Percentiles rank a stretch among this genome's conserved stretches.
These are phyloP conservation scores for Unio pictorum DNA, from an alignment of 2,888 invertebrate species.

Conservation along the genomic window DNA sequence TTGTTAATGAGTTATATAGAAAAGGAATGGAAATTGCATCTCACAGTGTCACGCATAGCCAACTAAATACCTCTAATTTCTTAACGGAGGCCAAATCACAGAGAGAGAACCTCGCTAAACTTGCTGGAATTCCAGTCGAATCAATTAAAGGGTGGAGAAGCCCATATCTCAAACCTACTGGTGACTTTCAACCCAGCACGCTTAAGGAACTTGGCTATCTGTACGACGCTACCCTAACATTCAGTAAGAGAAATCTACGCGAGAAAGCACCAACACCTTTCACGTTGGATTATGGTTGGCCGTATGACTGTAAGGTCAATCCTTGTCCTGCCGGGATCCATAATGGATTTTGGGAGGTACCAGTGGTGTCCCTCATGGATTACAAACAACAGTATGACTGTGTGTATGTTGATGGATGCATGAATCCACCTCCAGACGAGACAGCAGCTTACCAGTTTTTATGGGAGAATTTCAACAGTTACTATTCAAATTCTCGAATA, in stretches of 20 bases:
- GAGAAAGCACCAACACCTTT: conserved; percentile 78
- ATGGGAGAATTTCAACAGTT: conserved; percentile 83
- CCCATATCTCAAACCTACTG: conserved; percentile 59
- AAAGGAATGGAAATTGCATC: conserved; percentile 59
- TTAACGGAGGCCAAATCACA: conserved; percentile 51
- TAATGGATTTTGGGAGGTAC: conserved; percentile 79
- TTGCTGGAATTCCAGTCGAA: conserved; percentile 69
- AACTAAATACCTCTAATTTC: conserved; percentile 40
- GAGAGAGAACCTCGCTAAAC: conserved; percentile 61
- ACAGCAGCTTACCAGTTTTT: conserved; percentile 74
- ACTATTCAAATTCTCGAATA: conserved; percentile 79
- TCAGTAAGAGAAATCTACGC: conserved; percentile 24
- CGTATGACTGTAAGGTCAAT: conserved; percentile 61
- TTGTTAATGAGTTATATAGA: conserved; percentile 72
- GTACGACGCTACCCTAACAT: conserved; percentile 62
- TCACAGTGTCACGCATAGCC: conserved; percentile 58
- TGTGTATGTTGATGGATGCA: conserved; percentile 63
- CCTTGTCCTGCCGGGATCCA: conserved; percentile 55
- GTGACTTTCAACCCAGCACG: conserved; percentile 46
- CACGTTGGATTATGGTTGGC: conserved; percentile 82
- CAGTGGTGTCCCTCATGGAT: conserved; percentile 73
- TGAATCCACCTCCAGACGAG: conserved; percentile 55
- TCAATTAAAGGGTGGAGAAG: conserved; percentile 59
- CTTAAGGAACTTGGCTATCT: conserved; percentile 45
- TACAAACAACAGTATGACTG: conserved; percentile 58